Percentiles rank a stretch among this genome's conserved stretches.
Evolutionary conservation across 2,888 invertebrate species (phyloP).

Genomic region (Thecocarcelia acutangulata): DNA sequence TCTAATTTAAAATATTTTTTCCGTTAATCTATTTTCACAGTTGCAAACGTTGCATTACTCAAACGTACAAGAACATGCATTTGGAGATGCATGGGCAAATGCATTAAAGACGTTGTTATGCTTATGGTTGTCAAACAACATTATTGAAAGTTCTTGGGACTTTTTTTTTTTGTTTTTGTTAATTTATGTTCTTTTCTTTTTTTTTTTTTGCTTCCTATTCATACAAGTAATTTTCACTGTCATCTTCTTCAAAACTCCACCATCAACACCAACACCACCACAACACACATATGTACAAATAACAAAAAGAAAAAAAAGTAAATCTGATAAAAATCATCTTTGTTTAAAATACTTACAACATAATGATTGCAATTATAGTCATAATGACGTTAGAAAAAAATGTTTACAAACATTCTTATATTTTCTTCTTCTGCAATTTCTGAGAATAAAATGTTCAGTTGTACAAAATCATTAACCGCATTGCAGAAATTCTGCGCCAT

Average conservation of each 20-base stretch:
- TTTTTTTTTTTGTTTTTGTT: neutral
- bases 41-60: conserved; percentile 20
- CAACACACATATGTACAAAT: neutral
- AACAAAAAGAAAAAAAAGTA: neutral
- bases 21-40: conserved; percentile 61
- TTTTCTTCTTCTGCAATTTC: conserved; percentile 8
- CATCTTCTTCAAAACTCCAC: conserved; percentile 40
- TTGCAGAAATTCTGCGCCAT: conserved; percentile 51
- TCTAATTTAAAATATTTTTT: conserved; percentile 39
- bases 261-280: neutral
- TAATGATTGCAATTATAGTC: conserved; percentile 17
- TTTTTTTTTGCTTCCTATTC: neutral
- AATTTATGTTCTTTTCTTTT: neutral
- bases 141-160: conserved; percentile 32
- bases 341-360: conserved; percentile 2
- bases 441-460: conserved; percentile 8
- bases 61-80: neutral
- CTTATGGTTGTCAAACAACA: conserved; percentile 55
- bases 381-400: conserved; percentile 26
- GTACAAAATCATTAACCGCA: conserved; percentile 63
- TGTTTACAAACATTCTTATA: conserved; percentile 2
- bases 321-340: conserved; percentile 25
- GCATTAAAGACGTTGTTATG: conserved; percentile 2
- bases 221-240: conserved; percentile 35
- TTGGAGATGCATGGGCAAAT: neutral